Conservation (phyloP, 2,888 invertebrate genomes). For the Dynastes maya region DNA sequence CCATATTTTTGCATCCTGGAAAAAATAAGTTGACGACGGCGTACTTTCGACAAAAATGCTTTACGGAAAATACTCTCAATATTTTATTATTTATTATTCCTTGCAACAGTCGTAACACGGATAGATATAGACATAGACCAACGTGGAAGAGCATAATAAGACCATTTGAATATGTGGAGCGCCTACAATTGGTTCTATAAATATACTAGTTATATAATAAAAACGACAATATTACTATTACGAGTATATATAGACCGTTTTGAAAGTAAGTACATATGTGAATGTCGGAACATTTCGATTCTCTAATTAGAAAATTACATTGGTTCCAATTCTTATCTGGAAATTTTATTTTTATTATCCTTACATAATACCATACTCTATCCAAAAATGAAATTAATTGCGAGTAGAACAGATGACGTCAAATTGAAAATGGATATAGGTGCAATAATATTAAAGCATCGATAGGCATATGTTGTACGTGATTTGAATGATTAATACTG, state of each 20-base stretch:
- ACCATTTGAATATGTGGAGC: constrained; percentile 44
- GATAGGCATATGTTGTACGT: constrained; percentile 13
- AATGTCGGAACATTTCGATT: background rate
- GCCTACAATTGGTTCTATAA: constrained; percentile 34
- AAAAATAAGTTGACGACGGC: background rate
- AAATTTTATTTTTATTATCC: background rate
- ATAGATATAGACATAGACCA: background rate
- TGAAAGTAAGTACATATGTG: constrained; percentile 19
- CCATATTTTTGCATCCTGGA: background rate
- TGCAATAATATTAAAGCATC: constrained; percentile 16
- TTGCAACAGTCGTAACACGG: background rate
- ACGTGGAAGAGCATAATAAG: constrained; percentile 33
- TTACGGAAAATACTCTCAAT: background rate
- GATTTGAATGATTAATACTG: constrained; percentile 10
- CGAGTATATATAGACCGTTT: constrained; percentile 19
- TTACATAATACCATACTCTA: background rate
- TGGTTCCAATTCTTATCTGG: no score
- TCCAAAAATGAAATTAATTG: constrained; percentile 10
- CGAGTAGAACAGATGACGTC: constrained; percentile 4
- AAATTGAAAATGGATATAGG: constrained; percentile 1
- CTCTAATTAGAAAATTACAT: no score
- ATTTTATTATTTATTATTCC: constrained; percentile 11
- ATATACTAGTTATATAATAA: constrained; percentile 44
- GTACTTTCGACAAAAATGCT: no score
- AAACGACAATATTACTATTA: constrained; percentile 31